Percentiles rank a stretch among this genome's conserved stretches.
phyloP scores from a whole-genome alignment of 2,888 invertebrate species.

The Synergus itoensis region DNA sequence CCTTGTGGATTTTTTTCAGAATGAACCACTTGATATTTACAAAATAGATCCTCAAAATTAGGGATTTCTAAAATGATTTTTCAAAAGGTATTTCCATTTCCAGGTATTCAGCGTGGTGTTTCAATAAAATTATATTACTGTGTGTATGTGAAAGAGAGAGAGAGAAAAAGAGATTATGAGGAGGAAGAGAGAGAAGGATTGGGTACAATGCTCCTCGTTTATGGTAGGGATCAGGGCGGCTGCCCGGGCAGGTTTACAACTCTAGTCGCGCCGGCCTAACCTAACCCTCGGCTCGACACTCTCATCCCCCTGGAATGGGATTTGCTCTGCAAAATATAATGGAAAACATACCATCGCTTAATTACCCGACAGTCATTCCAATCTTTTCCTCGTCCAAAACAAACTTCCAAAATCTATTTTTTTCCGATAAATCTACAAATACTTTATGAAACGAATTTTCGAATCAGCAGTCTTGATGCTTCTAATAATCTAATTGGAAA shows the following conservation, averaged over 20 bases:
- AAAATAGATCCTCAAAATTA: too few species aligned
- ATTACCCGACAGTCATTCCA: neutral
- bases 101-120: neutral
- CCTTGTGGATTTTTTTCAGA: neutral
- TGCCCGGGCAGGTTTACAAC: slow-evolving; percentile 56
- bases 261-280: slow-evolving; percentile 41
- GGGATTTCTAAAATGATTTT: too few species aligned
- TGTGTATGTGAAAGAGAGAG: slow-evolving; percentile 24
- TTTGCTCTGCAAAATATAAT: slow-evolving; percentile 22
- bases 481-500: too few species aligned
- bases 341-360: slow-evolving; percentile 18
- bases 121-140: slow-evolving; percentile 1
- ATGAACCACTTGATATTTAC: too few species aligned
- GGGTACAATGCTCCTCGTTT: slow-evolving; percentile 60
- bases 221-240: slow-evolving; percentile 52
- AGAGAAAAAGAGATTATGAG: slow-evolving; percentile 24
- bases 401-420: neutral
- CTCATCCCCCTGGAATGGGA: slow-evolving; percentile 31
- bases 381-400: neutral
- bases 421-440: neutral
- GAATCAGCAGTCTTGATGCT: too few species aligned
- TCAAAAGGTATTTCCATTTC: neutral
- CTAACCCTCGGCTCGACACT: slow-evolving; percentile 31
- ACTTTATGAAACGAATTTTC: too few species aligned
- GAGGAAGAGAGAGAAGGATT: slow-evolving; percentile 48